Base-by-base conservation (phyloP, 2,797 vertebrate species). In the Gorsachius magnificus region DNA sequence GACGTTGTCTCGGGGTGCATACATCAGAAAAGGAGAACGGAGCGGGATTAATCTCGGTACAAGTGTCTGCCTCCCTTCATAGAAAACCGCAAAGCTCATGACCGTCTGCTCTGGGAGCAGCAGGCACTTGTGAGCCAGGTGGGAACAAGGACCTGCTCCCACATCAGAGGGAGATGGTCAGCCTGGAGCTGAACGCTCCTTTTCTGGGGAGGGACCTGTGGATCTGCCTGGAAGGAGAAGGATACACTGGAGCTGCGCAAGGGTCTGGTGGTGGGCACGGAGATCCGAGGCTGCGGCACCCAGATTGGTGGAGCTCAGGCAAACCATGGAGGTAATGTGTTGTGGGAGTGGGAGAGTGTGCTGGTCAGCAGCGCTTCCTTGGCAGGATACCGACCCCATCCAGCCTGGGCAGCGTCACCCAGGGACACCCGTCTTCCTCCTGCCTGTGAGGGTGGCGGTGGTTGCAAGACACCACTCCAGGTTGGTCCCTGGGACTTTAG, bases 271-370 rank as follows among this genome's bases (percentile, higher is more conserved):
- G 89, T 5, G 48, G 93, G 97, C 93, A 88, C 3, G 8, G 92
- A 95, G 94, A 89, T 87, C 91, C 24, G 20, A 84, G 94, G 93
- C 68, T 77, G 84, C 0, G 0, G 66, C 60, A 48, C 86, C 75
- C 13, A 9, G 58, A 74, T 35, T 0, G 2, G 88, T 11, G 9
- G 70, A 89, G 89, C 68, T 95, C 94, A 95, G 90, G 96, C 89
- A 94, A 96, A 95, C 77, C 86, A 88, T 53, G 93, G 89, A 97
- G 96, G 97, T 97, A 96, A 97, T 28, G 95, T 33, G 88, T 88
- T 95, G 89, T 83, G 81, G 69, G 66, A 96, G 74, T 68, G 78
- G 83, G 81, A 90, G 74, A 96, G 77, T 41, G 38, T 87, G 93
- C 91, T 88, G 94, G 84, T 96, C 94, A 96, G 97, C 95, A 96